phyloP scores from a whole-genome alignment of 2,888 invertebrate species.

The Lapara coniferarum region DNA sequence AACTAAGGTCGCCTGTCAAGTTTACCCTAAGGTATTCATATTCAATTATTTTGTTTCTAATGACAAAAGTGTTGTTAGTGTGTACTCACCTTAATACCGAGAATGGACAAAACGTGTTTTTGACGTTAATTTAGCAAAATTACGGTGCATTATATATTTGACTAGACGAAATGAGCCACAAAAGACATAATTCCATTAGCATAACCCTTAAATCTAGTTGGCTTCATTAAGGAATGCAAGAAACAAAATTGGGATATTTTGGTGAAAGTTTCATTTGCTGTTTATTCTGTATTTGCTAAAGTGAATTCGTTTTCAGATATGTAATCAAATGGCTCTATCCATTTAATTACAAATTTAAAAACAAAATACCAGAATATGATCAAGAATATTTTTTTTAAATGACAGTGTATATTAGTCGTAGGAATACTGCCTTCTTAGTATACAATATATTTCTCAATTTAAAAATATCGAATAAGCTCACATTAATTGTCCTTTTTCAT shows the following conservation, averaged over 20 bases:
- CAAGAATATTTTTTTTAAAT: too few relatives aligned
- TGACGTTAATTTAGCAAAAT: neutral
- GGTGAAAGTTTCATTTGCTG: neutral
- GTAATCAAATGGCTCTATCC: too few relatives aligned
- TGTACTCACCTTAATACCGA: neutral
- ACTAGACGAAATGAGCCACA: neutral
- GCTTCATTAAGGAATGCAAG: neutral
- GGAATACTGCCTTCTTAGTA: too few relatives aligned
- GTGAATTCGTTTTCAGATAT: too few relatives aligned
- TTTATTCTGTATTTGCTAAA: neutral
- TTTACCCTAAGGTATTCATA: too few relatives aligned
- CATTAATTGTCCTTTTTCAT: too few relatives aligned
- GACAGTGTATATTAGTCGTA: too few relatives aligned
- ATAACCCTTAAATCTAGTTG: neutral
- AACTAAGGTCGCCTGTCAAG: too few relatives aligned
- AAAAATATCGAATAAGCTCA: too few relatives aligned
- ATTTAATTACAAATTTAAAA: too few relatives aligned
- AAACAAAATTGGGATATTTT: neutral
- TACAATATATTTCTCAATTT: too few relatives aligned
- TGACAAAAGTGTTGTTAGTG: neutral
- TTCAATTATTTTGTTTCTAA: neutral
- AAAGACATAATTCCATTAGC: neutral
- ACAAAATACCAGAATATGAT: too few relatives aligned
- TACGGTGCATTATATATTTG: neutral
- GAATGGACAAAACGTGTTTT: neutral